Conservation (phyloP, 2,888 invertebrate species). For the Agrotis segetum region DNA sequence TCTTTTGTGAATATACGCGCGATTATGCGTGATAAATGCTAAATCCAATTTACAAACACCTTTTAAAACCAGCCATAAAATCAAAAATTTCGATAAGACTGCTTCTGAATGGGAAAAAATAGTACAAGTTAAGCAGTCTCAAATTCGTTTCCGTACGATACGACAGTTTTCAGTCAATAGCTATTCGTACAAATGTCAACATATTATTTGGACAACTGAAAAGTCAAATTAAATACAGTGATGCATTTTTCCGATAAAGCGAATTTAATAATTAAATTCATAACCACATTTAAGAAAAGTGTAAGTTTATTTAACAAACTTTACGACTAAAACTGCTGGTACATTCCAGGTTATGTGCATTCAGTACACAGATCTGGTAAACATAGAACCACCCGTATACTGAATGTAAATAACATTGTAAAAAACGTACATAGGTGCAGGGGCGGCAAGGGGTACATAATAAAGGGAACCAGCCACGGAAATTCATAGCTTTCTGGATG, state of each 20-base stretch:
- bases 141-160: conserved; percentile 52
- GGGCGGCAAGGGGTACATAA: conserved; percentile 71
- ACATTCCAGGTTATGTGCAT: conserved; percentile 43
- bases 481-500: conserved; percentile 76
- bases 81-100: conserved; percentile 40
- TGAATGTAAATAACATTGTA: conserved; percentile 60
- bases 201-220: conserved; percentile 2
- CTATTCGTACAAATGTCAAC: conserved; percentile 35
- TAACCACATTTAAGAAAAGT: conserved; percentile 29
- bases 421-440: conserved; percentile 53
- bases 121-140: conserved; percentile 25
- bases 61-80: conserved; percentile 44
- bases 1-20: conserved; percentile 7
- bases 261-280: conserved; percentile 4
- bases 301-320: conserved; percentile 45
- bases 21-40: conserved; percentile 55
- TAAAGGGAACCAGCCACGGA: conserved; percentile 73
- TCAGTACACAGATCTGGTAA: conserved; percentile 55
- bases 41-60: conserved; percentile 48
- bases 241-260: conserved; percentile 32
- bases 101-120: conserved; percentile 40
- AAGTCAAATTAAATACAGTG: conserved; percentile 13
- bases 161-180: conserved; percentile 46
- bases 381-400: conserved; percentile 47
- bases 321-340: conserved; percentile 45